Evolutionary conservation across 1,140 invertebrate species (phyloP).

Genomic region (Chironomus tepperi): DNA sequence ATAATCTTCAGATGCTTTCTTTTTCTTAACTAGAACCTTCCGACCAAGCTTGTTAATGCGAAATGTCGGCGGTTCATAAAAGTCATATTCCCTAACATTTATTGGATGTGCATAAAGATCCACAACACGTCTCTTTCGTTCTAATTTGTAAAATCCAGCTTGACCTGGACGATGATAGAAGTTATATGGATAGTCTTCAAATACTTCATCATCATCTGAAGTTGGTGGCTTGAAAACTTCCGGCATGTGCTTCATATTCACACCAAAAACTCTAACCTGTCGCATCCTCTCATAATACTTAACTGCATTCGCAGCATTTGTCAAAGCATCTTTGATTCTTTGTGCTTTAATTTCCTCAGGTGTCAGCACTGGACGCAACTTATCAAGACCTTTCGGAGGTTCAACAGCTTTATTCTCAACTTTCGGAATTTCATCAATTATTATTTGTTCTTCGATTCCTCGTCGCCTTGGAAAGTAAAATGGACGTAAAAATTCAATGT

Average conservation of each 20-base stretch:
- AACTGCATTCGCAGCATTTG: conserved; percentile 39
- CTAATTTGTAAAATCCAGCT: conserved; percentile 35
- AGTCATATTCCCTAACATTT: conserved; percentile 26
- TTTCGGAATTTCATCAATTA: conserved; percentile 30
- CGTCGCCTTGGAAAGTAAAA: conserved; percentile 34
- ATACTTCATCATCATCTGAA: conserved; percentile 29
- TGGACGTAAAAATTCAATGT: conserved; percentile 41
- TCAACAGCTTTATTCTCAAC: conserved; percentile 26
- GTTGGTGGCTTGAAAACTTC: conserved; percentile 28
- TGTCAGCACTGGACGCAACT: conserved; percentile 24
- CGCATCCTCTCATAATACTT: conserved; percentile 47
- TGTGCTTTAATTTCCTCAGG: conserved; percentile 31
- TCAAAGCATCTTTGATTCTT: conserved; percentile 28
- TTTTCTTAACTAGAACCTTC: not conserved
- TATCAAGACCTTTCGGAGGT: not conserved
- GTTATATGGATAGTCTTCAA: conserved; percentile 30
- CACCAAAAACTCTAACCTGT: conserved; percentile 43
- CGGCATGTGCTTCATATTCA: conserved; percentile 34
- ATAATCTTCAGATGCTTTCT: not conserved
- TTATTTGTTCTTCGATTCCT: conserved; percentile 33
- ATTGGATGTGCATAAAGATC: not conserved
- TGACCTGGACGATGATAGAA: conserved; percentile 36
- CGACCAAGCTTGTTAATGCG: not conserved
- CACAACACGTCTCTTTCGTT: conserved; percentile 33
- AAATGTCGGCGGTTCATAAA: conserved; percentile 24